Conservation (phyloP, 2,797 vertebrate genomes). For the Argya squamiceps region DNA sequence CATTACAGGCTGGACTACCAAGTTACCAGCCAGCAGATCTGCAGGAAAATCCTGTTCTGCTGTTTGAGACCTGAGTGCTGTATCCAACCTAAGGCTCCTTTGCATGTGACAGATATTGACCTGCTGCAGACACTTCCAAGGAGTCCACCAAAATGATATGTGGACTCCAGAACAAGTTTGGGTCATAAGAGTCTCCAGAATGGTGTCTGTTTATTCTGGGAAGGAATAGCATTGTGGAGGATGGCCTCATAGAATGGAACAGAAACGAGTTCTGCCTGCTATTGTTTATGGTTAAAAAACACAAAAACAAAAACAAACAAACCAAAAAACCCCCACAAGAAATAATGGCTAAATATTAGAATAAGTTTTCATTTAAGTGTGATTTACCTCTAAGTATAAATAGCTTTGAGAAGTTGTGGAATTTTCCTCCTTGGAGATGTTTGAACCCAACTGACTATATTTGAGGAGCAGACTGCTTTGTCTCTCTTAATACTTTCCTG, state of each 20-base stretch:
- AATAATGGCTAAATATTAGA: background rate
- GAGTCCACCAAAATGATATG: rapidly evolving
- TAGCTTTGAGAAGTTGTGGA: background rate
- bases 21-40: background rate
- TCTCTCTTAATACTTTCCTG: background rate
- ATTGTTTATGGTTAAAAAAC: background rate
- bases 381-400: background rate
- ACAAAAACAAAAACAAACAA: background rate
- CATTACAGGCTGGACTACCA: background rate
- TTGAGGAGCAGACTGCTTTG: background rate
- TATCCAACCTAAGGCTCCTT: background rate
- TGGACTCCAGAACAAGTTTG: background rate
- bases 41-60: background rate
- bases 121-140: background rate
- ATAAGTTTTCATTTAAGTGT: background rate
- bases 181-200: background rate
- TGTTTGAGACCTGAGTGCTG: background rate
- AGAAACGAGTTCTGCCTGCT: background rate
- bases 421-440: background rate
- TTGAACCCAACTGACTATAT: background rate
- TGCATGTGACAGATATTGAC: background rate
- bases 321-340: background rate
- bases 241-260: background rate
- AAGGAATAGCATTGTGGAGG: background rate
- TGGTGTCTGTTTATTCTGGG: background rate